Conservation (phyloP, 1,140 invertebrate species). For the Melitaea cinxia region DNA sequence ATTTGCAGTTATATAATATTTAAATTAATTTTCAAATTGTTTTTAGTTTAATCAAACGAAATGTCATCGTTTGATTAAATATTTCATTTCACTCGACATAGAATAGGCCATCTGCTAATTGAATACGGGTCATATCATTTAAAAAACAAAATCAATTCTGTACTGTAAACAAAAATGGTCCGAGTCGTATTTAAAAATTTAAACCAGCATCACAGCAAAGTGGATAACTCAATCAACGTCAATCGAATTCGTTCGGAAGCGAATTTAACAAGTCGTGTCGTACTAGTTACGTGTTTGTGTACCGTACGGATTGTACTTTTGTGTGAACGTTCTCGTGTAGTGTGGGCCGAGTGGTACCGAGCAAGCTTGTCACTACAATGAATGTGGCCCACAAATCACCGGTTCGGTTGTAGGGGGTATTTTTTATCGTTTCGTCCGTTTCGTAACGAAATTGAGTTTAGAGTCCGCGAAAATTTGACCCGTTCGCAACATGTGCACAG, state of each 20-base stretch:
- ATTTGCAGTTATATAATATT: too few relatives aligned
- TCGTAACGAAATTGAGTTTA: slow-evolving; percentile 72
- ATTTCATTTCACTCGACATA: slow-evolving; percentile 1
- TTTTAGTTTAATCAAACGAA: too few relatives aligned
- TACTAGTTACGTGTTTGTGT: slow-evolving; percentile 45
- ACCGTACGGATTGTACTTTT: slow-evolving; percentile 26
- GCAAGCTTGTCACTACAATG: slow-evolving; percentile 76
- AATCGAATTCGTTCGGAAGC: slow-evolving; percentile 56
- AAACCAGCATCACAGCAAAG: slow-evolving; percentile 51
- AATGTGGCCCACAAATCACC: slow-evolving; percentile 77
- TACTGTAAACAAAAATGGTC: slow-evolving; percentile 32
- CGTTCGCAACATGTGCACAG: slow-evolving; percentile 29
- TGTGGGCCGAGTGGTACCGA: slow-evolving; percentile 53
- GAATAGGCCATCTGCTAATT: slow-evolving; percentile 3
- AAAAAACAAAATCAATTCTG: slow-evolving; percentile 31
- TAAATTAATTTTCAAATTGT: too few relatives aligned
- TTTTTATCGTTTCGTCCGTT: slow-evolving; percentile 75
- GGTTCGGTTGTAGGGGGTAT: slow-evolving; percentile 58
- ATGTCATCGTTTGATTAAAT: neutral
- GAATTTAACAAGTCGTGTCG: slow-evolving; percentile 63
- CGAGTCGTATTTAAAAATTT: slow-evolving; percentile 35
- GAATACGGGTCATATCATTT: slow-evolving; percentile 32
- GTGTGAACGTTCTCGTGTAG: slow-evolving; percentile 47
- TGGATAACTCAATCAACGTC: slow-evolving; percentile 76
- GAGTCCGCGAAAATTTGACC: slow-evolving; percentile 61